Conservation (phyloP, 2,888 invertebrate species). For the Tinea semifulvella region DNA sequence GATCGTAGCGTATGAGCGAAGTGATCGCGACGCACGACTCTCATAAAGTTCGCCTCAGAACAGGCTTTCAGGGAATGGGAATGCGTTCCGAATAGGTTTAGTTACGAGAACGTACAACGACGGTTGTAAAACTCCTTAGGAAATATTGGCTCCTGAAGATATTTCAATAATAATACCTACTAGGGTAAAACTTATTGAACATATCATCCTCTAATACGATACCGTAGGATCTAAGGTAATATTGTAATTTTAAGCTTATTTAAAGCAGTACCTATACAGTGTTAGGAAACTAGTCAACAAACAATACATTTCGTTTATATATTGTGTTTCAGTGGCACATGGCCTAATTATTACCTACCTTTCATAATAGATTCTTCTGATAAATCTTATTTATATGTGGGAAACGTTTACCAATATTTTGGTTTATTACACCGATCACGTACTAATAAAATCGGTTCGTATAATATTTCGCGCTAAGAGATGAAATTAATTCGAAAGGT, state of each 20-base stretch:
- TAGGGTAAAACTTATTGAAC: too few species aligned
- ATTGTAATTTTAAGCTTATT: too few species aligned
- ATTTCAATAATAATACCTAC: neutral
- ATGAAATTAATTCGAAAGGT: too few species aligned
- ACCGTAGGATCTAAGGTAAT: too few species aligned
- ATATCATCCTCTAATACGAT: too few species aligned
- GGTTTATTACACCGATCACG: constrained; percentile 3
- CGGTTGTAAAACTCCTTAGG: neutral
- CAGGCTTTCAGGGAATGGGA: constrained; percentile 6
- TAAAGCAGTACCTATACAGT: too few species aligned
- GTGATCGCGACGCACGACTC: neutral
- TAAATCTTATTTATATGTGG: neutral
- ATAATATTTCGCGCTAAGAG: neutral
- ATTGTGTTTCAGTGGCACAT: too few species aligned
- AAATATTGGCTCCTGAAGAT: neutral
- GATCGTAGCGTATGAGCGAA: neutral
- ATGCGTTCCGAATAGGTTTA: neutral
- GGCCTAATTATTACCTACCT: too few species aligned
- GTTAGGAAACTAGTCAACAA: too few species aligned
- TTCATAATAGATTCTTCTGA: too few species aligned
- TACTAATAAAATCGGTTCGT: constrained; percentile 1
- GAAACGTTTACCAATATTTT: constrained; percentile 4
- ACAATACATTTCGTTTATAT: neutral
- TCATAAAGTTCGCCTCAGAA: constrained; percentile 1
- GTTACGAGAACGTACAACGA: too few species aligned